These are phyloP conservation scores for Orchestia grillus DNA, from an alignment of 1,140 invertebrate genomes.

Conservation along the genomic window DNA sequence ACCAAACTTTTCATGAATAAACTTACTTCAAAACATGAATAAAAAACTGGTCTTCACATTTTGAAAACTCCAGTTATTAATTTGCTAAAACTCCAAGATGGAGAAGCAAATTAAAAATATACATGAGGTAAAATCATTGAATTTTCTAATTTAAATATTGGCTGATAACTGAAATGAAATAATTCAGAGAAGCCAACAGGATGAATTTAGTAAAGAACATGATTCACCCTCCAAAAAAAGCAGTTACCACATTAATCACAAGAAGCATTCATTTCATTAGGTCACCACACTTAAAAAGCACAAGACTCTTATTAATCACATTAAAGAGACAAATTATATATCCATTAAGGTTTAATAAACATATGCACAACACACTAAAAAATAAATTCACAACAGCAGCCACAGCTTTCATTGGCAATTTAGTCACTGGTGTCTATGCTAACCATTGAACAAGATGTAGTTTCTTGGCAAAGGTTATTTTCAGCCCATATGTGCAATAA, in stretches of 20 bases:
- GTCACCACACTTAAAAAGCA: not conserved
- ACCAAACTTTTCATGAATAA: not conserved
- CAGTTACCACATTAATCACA: not conserved
- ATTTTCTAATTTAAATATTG: not conserved
- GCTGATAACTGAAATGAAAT: not conserved
- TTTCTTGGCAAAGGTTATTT: not conserved
- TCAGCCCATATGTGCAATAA: not conserved
- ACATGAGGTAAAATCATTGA: not conserved
- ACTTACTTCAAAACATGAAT: too few species aligned
- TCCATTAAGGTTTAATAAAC: not conserved
- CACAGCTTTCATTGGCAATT: not conserved
- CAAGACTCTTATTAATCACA: not conserved
- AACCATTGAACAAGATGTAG: not conserved
- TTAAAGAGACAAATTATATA: not conserved
- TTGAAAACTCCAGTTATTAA: not conserved
- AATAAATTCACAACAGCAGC: not conserved
- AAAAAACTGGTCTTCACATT: not conserved
- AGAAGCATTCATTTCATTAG: not conserved
- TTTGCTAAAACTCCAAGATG: not conserved
- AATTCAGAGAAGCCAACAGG: not conserved
- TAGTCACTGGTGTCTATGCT: not conserved
- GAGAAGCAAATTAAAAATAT: not conserved
- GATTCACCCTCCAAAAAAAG: not conserved
- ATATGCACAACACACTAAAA: not conserved
- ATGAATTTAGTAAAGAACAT: not conserved